Percentiles rank a stretch among this genome's conserved stretches.
These are phyloP conservation scores for Maccullochella peelii DNA, from an alignment of 2,113 vertebrate species.

Conservation along the genomic window DNA sequence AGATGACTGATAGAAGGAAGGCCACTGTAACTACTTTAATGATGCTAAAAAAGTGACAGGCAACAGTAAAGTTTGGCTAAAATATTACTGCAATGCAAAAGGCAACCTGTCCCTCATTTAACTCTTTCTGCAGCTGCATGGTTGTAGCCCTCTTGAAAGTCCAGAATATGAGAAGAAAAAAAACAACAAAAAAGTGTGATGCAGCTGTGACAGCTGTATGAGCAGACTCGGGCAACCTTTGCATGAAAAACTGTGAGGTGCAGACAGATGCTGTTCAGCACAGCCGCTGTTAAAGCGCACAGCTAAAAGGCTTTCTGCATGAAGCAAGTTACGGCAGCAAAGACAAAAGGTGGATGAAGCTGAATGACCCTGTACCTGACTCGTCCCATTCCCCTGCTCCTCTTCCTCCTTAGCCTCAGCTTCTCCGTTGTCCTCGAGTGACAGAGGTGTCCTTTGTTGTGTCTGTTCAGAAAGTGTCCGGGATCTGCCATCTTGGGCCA, in stretches of 20 bases:
- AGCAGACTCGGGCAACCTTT: background rate
- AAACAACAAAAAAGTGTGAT: too few species aligned
- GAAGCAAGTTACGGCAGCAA: background rate
- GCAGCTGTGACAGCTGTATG: background rate
- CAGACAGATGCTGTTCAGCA: background rate
- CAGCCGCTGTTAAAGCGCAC: background rate
- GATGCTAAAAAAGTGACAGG: background rate
- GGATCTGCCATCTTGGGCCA: constrained; percentile 88
- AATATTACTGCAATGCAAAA: background rate
- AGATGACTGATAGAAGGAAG: background rate
- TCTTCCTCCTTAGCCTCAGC: constrained; percentile 76
- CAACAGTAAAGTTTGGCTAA: background rate
- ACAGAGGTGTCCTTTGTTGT: constrained; percentile 73
- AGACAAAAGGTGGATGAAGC: background rate
- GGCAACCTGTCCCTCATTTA: background rate
- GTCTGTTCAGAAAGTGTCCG: constrained; percentile 82
- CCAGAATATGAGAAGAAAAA: background rate
- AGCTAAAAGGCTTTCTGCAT: background rate
- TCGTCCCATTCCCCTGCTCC: constrained; percentile 26
- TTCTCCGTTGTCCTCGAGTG: constrained; percentile 80
- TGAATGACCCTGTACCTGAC: constrained; percentile 24
- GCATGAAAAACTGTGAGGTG: background rate
- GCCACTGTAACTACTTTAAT: background rate
- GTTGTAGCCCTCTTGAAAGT: background rate
- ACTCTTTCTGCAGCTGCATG: background rate